Conservation (phyloP, 2,888 invertebrate genomes). For the Margaritifera margaritifera region DNA sequence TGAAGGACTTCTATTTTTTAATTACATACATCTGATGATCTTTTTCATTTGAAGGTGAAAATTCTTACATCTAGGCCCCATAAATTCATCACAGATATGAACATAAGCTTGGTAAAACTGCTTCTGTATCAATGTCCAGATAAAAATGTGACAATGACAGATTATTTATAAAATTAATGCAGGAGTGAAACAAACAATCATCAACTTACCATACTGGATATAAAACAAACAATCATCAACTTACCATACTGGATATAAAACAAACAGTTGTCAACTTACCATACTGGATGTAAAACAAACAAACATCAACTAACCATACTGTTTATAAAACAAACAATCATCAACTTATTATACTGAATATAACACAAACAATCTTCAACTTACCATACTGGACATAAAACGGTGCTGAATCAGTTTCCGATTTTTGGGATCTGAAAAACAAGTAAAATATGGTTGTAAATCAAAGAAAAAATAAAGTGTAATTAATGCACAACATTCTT, state of each 20-base stretch:
- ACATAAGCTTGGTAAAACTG: no score
- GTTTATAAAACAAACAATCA: not conserved
- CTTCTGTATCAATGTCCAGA: no score
- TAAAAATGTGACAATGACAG: no score
- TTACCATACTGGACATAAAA: constrained; percentile 98
- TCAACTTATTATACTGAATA: not conserved
- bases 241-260: not conserved
- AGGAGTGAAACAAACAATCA: not conserved
- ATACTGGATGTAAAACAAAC: not conserved
- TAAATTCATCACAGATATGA: no score
- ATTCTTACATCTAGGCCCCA: no score
- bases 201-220: not conserved
- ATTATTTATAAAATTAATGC: not conserved
- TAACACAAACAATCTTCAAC: constrained; percentile 68
- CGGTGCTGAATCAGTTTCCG: constrained; percentile 96
- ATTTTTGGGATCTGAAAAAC: constrained; percentile 94
- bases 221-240: no score
- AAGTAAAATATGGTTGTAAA: not conserved
- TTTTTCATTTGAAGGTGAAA: no score
- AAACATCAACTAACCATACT: no score
- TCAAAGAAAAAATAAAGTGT: constrained; percentile 6
- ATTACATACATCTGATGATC: no score
- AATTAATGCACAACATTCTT: no score
- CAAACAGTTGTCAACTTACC: constrained; percentile 1
- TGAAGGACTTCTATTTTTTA: no score